These are phyloP conservation scores for Acrocephalus scirpaceus DNA, from an alignment of 2,797 vertebrate genomes.

Conservation along the genomic window DNA sequence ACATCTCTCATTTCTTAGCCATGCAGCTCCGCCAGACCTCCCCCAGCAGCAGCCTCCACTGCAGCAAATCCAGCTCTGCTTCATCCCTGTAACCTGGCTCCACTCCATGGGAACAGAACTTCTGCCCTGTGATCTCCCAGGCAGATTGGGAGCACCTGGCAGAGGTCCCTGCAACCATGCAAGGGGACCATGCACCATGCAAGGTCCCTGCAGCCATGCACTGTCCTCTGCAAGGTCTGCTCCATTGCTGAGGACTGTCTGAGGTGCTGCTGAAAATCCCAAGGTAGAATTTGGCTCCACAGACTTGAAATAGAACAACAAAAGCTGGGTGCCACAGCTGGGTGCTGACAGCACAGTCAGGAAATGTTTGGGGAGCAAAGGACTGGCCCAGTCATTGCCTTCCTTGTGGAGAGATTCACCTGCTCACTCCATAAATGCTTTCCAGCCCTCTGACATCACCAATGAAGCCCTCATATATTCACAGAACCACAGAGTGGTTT, in stretches of 20 bases:
- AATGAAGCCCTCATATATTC: neutral
- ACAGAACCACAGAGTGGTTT: neutral
- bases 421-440: neutral
- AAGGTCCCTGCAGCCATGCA: neutral
- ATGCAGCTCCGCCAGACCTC: neutral
- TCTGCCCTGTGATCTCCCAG: neutral
- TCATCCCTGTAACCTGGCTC: neutral
- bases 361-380: neutral
- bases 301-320: neutral
- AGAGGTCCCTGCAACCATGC: neutral
- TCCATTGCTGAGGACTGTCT: neutral
- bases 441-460: neutral
- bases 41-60: neutral
- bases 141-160: accelerated
- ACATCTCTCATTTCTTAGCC: neutral
- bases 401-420: neutral
- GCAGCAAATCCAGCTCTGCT: neutral
- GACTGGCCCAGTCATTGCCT: neutral
- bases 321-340: neutral
- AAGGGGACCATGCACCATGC: neutral
- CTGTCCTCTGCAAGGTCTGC: neutral
- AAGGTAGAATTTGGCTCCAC: neutral
- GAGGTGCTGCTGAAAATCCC: neutral
- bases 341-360: neutral
- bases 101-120: neutral